Conservation (phyloP, 2,113 vertebrate species). For the Saguinus imperator region DNA sequence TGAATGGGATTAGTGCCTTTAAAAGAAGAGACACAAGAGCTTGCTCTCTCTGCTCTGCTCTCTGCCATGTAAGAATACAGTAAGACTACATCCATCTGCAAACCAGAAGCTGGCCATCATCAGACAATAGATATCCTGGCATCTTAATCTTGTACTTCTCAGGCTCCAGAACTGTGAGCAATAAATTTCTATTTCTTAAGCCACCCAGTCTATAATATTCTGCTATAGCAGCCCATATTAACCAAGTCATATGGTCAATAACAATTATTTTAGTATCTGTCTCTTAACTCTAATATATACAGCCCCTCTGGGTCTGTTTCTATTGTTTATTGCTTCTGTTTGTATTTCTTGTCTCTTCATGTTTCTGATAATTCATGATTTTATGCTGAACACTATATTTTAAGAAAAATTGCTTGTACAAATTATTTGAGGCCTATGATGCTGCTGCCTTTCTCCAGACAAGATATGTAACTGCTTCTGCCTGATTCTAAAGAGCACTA, state of each 20-base stretch:
- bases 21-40: no score
- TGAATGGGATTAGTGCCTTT: neutral
- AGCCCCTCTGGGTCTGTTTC: neutral
- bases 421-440: neutral
- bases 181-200: neutral
- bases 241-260: neutral
- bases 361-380: neutral
- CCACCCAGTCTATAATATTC: neutral
- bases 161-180: neutral
- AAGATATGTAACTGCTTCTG: rapidly evolving
- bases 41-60: neutral
- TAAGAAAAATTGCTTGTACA: neutral
- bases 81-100: neutral
- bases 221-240: neutral
- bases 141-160: neutral
- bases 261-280: neutral
- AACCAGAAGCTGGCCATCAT: neutral
- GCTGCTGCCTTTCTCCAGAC: neutral
- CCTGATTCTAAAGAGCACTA: no score
- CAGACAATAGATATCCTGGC: neutral
- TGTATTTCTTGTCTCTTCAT: neutral
- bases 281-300: neutral
- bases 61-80: neutral
- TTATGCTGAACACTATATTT: neutral
- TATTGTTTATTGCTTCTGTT: neutral